Evolutionary conservation across 2,797 vertebrate genomes (phyloP), one percentile per base, ranked within the genome.

Genomic region (Serranus cabrilla): DNA sequence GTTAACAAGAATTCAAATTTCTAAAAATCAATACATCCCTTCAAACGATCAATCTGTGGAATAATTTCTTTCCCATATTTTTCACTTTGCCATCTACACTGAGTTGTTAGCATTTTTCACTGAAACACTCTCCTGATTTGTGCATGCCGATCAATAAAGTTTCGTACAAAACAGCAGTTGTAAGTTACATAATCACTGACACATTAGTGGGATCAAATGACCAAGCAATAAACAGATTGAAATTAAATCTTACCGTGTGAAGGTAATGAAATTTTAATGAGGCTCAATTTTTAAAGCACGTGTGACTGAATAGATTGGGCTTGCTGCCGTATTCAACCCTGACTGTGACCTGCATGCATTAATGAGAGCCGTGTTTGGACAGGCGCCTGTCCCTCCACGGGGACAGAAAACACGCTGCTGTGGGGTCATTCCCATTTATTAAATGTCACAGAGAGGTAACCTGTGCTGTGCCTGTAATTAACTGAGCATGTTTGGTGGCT

Each of bases 221-320:
- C 71, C 70, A 60, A 65, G 27, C 52, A 65, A 83, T 80, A 83
- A 82, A 79, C 75, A 78, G 74, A 76, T 64, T 74, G 66, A 84
- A 89, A 89, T 82, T 61, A 90, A 89, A 89, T 87, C 63, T 75
- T 52, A 47, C 76, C 16, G 9, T 84, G 81, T 78, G 62, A 80
- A 74, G 43, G 78, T 83, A 89, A 90, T 92, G 60, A 85, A 56
- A 80, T 71, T 79, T 88, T 87, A 92, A 93, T 88, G 87, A 87
- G 72, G 81, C 71, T 82, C 63, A 23, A 74, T 87, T 88, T 80
- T 69, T 50, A 57, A 83, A 88, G 75, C 58, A 67, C 14, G 11
- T 67, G 64, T 59, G 67, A 78, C 58, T 75, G 79, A 87, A 78
- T 11, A 74, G 61, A 56, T 27, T 17, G 11, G 11, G 76, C 54